Base-by-base conservation (phyloP, 2,797 vertebrate species). In the Luscinia megarhynchos region DNA sequence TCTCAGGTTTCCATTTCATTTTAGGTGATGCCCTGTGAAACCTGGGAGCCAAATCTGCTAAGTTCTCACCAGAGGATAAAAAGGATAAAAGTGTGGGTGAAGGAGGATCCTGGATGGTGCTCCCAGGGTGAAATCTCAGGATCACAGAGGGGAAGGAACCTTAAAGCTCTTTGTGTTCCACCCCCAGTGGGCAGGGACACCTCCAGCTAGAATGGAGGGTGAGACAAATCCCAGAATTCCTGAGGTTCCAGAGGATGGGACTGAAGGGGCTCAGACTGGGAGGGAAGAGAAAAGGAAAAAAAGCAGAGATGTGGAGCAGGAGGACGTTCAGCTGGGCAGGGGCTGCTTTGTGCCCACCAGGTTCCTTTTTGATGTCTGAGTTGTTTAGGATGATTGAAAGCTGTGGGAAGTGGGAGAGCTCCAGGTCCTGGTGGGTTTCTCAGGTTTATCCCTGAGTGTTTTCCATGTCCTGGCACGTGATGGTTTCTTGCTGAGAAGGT, bases 1-100 rank as follows among this genome's bases (percentile, higher is more conserved):
- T 5, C 20, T n/a, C 4, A 1, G 3, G 5, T 34, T 48, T 38
- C n/a, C 8, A 0, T n/a, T 34, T 55, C 2, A 0, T 20, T 59
- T 36, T 26, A 13, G 51, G 77, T 32, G 58, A 1, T 11, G 0
- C 11, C 0, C 5, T 8, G 3, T 14, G 59, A 36, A 54, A 67
- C 41, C 3, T 15, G 40, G 3, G 58, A 38, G 29, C 5, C 18
- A 7, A 6, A 16, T 50, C 64, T 85, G 30, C 51, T 41, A 58
- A 34, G 10, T 12, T 2, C 41, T 41, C 15, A 10, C 2, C 3
- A 17, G 38, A 1, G 20, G 26, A 62, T 41, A 66, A 29, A 30
- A 10, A 36, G 40, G 30, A 0, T 13, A 1, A 15, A 53, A 41
- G 12, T 29, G 58, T 9, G 3, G 3, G 1, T 13, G 58, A 6